Evolutionary conservation across 2,888 invertebrate genomes (phyloP).

Genomic region (Archips crataeganus): DNA sequence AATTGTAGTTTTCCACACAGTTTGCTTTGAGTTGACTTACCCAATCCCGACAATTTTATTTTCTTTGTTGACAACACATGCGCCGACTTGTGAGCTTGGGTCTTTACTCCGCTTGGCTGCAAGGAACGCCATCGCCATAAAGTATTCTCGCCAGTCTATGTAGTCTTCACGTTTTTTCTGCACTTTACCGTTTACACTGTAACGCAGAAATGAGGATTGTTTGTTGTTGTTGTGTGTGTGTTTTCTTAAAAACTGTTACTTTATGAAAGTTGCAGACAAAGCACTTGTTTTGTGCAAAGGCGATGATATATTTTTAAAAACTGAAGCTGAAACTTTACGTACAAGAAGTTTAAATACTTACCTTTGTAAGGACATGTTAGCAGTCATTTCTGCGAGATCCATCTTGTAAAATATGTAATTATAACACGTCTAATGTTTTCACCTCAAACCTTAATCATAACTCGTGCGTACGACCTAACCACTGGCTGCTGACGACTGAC

Average conservation of each 20-base stretch:
- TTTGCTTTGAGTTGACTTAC: slow-evolving; percentile 50
- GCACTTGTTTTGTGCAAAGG: neutral
- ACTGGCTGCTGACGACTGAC: neutral
- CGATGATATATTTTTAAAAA: neutral
- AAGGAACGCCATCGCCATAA: slow-evolving; percentile 96
- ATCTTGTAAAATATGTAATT: slow-evolving; percentile 29
- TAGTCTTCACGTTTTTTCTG: slow-evolving; percentile 87
- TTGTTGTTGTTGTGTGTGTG: too few species aligned
- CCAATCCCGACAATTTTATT: slow-evolving; percentile 97
- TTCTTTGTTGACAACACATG: slow-evolving; percentile 95
- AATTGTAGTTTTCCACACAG: too few species aligned
- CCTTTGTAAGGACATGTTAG: slow-evolving; percentile 46
- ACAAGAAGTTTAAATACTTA: slow-evolving; percentile 13
- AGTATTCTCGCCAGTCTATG: slow-evolving; percentile 96
- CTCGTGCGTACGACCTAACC: too few species aligned
- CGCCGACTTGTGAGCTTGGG: slow-evolving; percentile 96
- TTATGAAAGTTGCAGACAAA: neutral
- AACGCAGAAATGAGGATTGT: neutral
- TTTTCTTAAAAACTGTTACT: neutral
- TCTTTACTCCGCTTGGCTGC: slow-evolving; percentile 98
- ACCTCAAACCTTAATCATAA: neutral
- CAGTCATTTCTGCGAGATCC: slow-evolving; percentile 46
- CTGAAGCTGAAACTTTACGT: neutral
- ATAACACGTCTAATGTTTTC: slow-evolving; percentile 3
- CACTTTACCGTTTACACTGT: slow-evolving; percentile 46